Conservation (phyloP, 2,797 vertebrate species). For the Melanotaenia nigrans region DNA sequence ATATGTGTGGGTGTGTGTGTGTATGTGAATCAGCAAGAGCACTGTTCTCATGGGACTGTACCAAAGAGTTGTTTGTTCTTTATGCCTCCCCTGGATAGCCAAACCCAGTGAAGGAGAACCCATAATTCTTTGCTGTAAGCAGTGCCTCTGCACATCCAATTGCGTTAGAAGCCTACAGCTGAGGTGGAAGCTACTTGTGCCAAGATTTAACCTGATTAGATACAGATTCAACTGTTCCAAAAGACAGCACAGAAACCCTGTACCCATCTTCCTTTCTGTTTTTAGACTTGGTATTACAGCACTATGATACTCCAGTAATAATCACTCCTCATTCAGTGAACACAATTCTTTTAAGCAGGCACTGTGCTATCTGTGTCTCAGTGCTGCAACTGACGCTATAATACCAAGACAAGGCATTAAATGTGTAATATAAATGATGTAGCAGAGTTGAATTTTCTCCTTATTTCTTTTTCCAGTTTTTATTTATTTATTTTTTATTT, state of each 20-base stretch:
- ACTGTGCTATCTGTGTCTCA: not conserved
- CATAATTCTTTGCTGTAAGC: slow-evolving; percentile 83
- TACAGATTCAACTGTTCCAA: slow-evolving; percentile 77
- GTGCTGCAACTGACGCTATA: not conserved
- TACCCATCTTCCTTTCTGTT: slow-evolving; percentile 57
- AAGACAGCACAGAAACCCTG: slow-evolving; percentile 69
- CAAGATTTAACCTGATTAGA: slow-evolving; percentile 83
- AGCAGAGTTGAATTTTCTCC: not conserved
- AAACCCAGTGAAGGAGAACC: slow-evolving; percentile 82
- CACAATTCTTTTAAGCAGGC: slow-evolving; percentile 17
- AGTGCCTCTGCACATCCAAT: slow-evolving; percentile 81
- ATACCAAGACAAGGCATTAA: slow-evolving; percentile 7
- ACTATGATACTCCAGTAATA: slow-evolving; percentile 37
- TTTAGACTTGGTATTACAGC: slow-evolving; percentile 33
- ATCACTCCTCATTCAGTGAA: not conserved
- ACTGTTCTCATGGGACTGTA: slow-evolving; percentile 65
- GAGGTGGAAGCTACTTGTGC: slow-evolving; percentile 72
- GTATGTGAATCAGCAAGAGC: slow-evolving; percentile 51
- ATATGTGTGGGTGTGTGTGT: slow-evolving; percentile 41
- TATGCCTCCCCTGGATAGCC: slow-evolving; percentile 65
- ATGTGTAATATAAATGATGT: slow-evolving; percentile 8
- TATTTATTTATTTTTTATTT: not conserved
- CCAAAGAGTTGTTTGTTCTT: slow-evolving; percentile 77
- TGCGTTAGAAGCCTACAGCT: slow-evolving; percentile 82
- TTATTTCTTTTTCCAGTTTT: slow-evolving; percentile 5